Base-by-base conservation (phyloP, 2,888 invertebrate genomes). In the Idaea dimidiata region DNA sequence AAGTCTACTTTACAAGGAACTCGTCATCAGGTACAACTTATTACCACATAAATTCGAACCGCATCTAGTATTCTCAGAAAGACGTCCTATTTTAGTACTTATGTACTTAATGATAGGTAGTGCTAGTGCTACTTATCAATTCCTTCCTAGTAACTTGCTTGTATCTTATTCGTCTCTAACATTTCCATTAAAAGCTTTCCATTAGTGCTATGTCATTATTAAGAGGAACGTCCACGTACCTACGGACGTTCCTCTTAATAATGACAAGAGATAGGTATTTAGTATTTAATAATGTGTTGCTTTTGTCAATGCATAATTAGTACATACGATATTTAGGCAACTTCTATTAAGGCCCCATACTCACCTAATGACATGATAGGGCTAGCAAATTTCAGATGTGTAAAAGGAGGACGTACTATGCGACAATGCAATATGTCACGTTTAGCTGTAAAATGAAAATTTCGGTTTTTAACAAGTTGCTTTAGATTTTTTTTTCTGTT, bases 121-220 rank as follows among this genome's bases (percentile, higher is more conserved):
- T 43, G 43, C 14, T 43, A 43, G 43, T 43, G 43, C 43, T 43
- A 10, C 43, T 43, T 43, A 43, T 43, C 43, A 43, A 43, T 43
- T 43, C 43, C 43, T 43, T 43, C 43, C 43, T 54, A 54, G 54
- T 17, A 54, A 54, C 14, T 17, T 54, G 7, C 54, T 17, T 54
- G 16, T 54, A 17, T n/a, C 16, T n/a, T 54, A 54, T 54, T 54
- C 16, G 54, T 17, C 54, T 54, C n/a, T 54, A 58, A 58, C 59
- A 61, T 64, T 64, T 59, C 61, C 61, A 62, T 67, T 62, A 62
- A 63, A 59, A 57, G 62, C 65, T 43, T 17, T 61, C 61, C 59
- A 66, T 66, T 62, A 66, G 59, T 59, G 43, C 6, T 56, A 4
- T 4, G 56, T 14, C n/a, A n/a, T n/a, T n/a, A n/a, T n/a, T n/a